Evolutionary conservation across 1,140 invertebrate species (phyloP).

Genomic region (Drosophila truncata): DNA sequence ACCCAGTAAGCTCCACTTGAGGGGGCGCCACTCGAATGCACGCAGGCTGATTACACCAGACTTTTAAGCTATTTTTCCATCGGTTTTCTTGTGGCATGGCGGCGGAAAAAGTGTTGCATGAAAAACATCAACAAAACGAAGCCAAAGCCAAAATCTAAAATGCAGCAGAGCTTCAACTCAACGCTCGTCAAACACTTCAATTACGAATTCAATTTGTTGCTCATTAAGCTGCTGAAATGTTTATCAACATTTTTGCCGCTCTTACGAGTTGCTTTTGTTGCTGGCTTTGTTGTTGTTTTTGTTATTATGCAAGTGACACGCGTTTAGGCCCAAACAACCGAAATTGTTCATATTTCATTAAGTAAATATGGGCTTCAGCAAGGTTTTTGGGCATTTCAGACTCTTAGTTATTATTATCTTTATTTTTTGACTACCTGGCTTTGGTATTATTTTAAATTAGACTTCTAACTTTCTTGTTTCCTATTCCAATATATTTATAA

Average conservation of each 20-base stretch:
- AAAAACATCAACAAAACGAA: slow-evolving; percentile 25
- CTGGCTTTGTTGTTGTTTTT: neutral
- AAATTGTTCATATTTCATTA: slow-evolving; percentile 20
- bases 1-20: slow-evolving; percentile 43
- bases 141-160: slow-evolving; percentile 25
- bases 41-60: slow-evolving; percentile 52
- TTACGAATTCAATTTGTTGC: slow-evolving; percentile 78
- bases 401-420: neutral
- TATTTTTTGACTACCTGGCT: neutral
- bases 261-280: slow-evolving; percentile 13
- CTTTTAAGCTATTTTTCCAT: slow-evolving; percentile 1
- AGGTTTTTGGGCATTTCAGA: neutral
- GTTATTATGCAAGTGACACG: slow-evolving; percentile 72
- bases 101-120: slow-evolving; percentile 40
- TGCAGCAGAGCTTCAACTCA: slow-evolving; percentile 25
- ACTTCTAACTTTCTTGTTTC: neutral
- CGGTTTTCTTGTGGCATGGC: slow-evolving; percentile 1
- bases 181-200: slow-evolving; percentile 67
- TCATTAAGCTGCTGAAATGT: slow-evolving; percentile 76
- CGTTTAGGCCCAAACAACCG: slow-evolving; percentile 48
- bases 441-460: neutral
- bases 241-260: slow-evolving; percentile 70
- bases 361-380: slow-evolving; percentile 41
- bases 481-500: neutral
- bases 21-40: slow-evolving; percentile 49